Base-by-base conservation (phyloP, 53 echinoderm and acorn worm species). In the Astropecten irregularis region DNA sequence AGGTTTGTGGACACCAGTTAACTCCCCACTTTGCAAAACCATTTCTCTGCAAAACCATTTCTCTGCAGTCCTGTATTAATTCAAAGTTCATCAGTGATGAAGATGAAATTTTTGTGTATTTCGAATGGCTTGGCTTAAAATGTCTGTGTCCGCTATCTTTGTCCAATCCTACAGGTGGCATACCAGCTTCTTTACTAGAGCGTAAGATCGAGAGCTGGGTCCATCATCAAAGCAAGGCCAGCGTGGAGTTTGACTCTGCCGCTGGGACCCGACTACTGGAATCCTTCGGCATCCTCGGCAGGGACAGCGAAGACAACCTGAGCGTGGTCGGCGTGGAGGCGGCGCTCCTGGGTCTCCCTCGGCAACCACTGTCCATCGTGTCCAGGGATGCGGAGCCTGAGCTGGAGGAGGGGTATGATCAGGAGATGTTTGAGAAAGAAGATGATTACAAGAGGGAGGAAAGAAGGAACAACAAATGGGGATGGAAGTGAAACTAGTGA, bases 371-470 rank as follows among this genome's bases (percentile, higher is more conserved):
- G 32, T 97, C 97, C 69, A 89, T 97, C 74, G 89, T 87, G 40
- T 82, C 87, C 18, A 84, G 91, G 57, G 94, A 97, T 20, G 88
- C 88, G 13, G 97, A 97, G 56, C 77, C 64, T 20, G 97, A 94
- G 71, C 79, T 97, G 28, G 94, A 94, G 46, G 97, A 97, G 56
- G 91, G 91, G 39, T 97, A 93, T 27, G 94, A 97, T 46, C 81
- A 66, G 83, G 88, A 91, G 52, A 92, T 86, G 72, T 82, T 86
- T 27, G 97, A 97, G 76, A 71, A 51, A 4, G 97, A 97, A 65
- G 87, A 88, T 20, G 77, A 84, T 58, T 97, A 97, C 38, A 82
- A 76, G 76, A 92, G 82, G 32, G 90, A 97, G 52, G 97, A 97
- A 18, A 90, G 82, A 82, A 88, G 77, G 36, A 87, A 84, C 54